These are phyloP conservation scores for Antidorcas marsupialis DNA, from an alignment of 2,113 vertebrate species.

Conservation along the genomic window DNA sequence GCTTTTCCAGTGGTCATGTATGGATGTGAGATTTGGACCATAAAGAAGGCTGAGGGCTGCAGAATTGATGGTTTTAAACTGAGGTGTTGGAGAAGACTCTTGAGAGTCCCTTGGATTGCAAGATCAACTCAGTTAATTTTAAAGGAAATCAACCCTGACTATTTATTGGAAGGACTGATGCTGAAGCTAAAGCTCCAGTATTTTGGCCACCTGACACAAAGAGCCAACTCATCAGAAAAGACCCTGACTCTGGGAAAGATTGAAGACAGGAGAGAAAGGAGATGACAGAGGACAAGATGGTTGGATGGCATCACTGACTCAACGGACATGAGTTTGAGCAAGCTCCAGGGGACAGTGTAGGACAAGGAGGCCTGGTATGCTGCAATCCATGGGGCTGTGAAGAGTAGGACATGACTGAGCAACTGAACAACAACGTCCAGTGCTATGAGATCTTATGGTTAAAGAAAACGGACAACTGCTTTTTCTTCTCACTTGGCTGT, in stretches of 20 bases:
- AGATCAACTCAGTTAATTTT: neutral
- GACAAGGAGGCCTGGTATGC: neutral
- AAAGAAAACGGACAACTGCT: neutral
- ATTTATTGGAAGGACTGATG: neutral
- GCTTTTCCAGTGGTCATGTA: neutral
- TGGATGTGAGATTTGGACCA: neutral
- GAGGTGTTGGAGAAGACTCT: neutral
- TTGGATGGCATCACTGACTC: neutral
- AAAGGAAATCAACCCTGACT: neutral
- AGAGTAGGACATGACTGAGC: neutral
- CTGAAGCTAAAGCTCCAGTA: neutral
- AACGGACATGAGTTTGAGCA: neutral
- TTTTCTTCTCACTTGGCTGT: neutral
- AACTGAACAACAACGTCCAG: neutral
- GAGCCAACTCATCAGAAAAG: neutral
- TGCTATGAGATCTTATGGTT: neutral
- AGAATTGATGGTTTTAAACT: neutral
- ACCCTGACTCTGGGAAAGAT: neutral
- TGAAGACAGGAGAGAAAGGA: neutral
- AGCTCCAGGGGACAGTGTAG: neutral
- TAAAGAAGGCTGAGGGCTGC: neutral
- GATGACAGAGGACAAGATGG: neutral
- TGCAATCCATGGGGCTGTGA: neutral
- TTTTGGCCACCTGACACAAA: rapidly evolving
- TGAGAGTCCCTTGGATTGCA: neutral